phyloP scores from a whole-genome alignment of 2,888 invertebrate genomes.

The Nesidiocoris tenuis region DNA sequence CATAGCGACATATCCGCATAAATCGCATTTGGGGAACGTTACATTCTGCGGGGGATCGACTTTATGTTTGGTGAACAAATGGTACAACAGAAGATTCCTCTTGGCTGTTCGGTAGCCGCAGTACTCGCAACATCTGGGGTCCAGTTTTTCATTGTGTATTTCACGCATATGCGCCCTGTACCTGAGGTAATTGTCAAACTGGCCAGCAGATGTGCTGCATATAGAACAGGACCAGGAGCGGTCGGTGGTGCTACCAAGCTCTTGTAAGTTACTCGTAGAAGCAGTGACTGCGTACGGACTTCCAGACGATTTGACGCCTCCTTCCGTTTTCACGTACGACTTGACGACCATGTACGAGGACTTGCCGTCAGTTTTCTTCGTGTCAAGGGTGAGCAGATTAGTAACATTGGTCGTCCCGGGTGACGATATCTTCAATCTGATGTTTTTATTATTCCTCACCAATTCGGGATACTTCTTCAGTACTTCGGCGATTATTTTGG shows the following conservation, averaged over 20 bases:
- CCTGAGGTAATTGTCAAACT: conserved; percentile 66
- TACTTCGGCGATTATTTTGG: conserved; percentile 78
- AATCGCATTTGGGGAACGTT: conserved; percentile 75
- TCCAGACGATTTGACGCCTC: conserved; percentile 51
- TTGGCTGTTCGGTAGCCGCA: conserved; percentile 77
- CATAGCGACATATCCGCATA: conserved; percentile 74
- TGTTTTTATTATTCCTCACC: conserved; percentile 82
- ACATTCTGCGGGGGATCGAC: conserved; percentile 68
- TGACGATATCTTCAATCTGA: conserved; percentile 75
- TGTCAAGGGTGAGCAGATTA: conserved; percentile 39
- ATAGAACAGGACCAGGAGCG: conserved; percentile 70
- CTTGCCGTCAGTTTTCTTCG: conserved; percentile 44
- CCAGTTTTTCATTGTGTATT: conserved; percentile 74
- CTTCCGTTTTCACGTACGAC: conserved; percentile 50
- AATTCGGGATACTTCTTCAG: conserved; percentile 85
- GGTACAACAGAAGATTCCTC: conserved; percentile 72
- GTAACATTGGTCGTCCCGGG: conserved; percentile 42
- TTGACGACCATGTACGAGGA: conserved; percentile 59
- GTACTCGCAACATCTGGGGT: conserved; percentile 76
- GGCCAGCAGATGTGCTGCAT: conserved; percentile 66
- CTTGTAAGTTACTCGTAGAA: conserved; percentile 34
- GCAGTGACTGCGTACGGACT: conserved; percentile 48
- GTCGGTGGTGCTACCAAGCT: too few species aligned
- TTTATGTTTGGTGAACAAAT: conserved; percentile 76
- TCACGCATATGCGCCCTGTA: conserved; percentile 79